Evolutionary conservation across 2,113 vertebrate genomes (phyloP), one percentile per base, ranked within the genome.

Genomic region (Sterrhoptilus dennistouni): DNA sequence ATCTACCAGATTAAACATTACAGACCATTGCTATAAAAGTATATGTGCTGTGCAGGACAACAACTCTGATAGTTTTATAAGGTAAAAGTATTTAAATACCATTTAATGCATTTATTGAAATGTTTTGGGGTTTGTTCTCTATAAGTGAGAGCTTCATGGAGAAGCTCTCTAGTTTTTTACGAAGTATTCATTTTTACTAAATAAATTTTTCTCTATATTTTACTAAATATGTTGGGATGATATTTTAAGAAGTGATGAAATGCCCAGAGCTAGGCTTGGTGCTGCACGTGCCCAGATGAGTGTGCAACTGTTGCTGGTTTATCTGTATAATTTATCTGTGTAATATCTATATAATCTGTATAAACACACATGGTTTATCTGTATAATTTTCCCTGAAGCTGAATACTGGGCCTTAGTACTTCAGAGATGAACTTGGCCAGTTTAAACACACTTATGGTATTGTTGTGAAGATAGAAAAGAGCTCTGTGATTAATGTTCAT

Each of bases 261-360:
- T 11, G 7, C 27, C 28, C 20, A 38, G 22, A 40, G 2, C 31
- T 13, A 38, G 19, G 33, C 2, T 1, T 28, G 6, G 21, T 31
- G 47, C 36, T 74, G 12, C 1, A 2, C 19, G 4, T 8, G 8
- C 5, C 2, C 11, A 31, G 8, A 2, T 28, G 20, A 15, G 3
- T 24, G 22, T 3, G 1, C 2, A 12, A 0, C 9, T 66, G n/a
- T 13, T 40, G 36, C 57, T 47, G 45, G 45, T 47, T 23, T 47
- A 6, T 47, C 45, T 47, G 21, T 22, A 47, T 47, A 22, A 22
- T 47, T 44, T 45, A 45, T 45, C 18, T 45, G 44, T 45, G 19
- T 45, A 45, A 45, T 45, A 44, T 44, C 18, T 44, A 4, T 20
- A 45, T 45, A 45, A 47, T 47, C 45, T 23, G 45, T 47, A 47